Evolutionary conservation across 2,113 vertebrate genomes (phyloP), one percentile per base, ranked within the genome.

Genomic region (Hemiprocne comata): DNA sequence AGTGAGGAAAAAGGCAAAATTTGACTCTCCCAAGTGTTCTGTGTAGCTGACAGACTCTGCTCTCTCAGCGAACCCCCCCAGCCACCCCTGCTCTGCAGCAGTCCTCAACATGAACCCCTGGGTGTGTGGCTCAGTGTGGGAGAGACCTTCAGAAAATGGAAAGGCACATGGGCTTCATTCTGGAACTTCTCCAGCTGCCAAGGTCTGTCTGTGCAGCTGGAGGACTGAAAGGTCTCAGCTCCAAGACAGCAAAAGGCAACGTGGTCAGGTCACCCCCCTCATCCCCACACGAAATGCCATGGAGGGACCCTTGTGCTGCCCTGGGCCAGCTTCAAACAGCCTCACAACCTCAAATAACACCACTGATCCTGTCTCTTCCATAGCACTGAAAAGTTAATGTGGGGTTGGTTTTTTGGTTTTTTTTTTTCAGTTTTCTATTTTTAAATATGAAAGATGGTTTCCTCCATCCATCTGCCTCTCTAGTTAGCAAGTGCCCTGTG

Each of bases 221-320:
- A 54, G 83, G 65, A 14, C 44, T 8, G 15, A 9, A 61, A 80
- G 16, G 36, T 54, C 48, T 78, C 42, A 2, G 48, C 64, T 61
- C 44, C 10, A 5, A 38, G 33, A 20, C 64, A 46, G 42, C 19
- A 67, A 33, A 55, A 80, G 33, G 36, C 3, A 6, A 21, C 2
- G 12, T 0, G 26, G 19, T 26, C 44, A 18, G 50, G 66, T 88
- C 38, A 18, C 40, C 38, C 28, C 53, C 33, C 17, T 40, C 10
- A 10, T 24, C 2, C n/a, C 19, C 1, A 1, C 2, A 0, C 8
- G 23, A 54, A 67, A 34, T 13, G 16, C 28, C 7, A 12, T 11
- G 1, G 2, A 19, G 51, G 20, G 33, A 20, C 7, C 5, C 2
- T 1, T 2, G 21, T 5, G 12, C 44, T 38, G 67, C 69, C 40